These are phyloP conservation scores for Synaphobranchus kaupii DNA, from an alignment of 2,797 vertebrate genomes.

Conservation along the genomic window DNA sequence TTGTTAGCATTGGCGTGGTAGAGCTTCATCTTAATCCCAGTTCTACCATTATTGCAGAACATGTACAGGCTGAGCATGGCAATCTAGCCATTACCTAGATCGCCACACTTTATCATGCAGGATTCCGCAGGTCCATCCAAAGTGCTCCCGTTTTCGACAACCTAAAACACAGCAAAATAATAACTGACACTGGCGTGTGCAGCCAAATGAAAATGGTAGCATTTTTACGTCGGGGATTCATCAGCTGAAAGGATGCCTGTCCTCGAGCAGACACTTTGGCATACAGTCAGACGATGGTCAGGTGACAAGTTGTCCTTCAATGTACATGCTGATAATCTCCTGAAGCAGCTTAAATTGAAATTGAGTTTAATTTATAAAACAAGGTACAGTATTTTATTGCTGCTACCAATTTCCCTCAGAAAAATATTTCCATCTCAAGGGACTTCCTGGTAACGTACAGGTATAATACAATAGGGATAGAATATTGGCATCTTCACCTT, in stretches of 20 bases:
- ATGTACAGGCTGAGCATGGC: neutral
- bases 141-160: slow-evolving; percentile 65
- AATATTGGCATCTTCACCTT: neutral
- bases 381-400: no score
- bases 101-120: slow-evolving; percentile 61
- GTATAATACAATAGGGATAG: neutral
- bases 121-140: slow-evolving; percentile 72
- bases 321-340: no score
- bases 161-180: slow-evolving; percentile 56
- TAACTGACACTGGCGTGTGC: neutral
- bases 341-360: no score
- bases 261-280: no score
- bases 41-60: neutral
- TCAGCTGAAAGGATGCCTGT: no score
- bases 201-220: neutral
- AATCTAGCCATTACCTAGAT: slow-evolving; percentile 65
- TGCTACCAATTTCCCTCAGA: neutral
- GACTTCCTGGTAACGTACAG: neutral
- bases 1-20: neutral
- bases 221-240: neutral
- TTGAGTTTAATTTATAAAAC: no score
- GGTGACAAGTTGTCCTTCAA: no score
- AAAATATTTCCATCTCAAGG: neutral
- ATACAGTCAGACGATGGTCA: no score
- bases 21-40: neutral